Conservation (phyloP, 2,113 vertebrate species). For the Ophiodon elongatus region DNA sequence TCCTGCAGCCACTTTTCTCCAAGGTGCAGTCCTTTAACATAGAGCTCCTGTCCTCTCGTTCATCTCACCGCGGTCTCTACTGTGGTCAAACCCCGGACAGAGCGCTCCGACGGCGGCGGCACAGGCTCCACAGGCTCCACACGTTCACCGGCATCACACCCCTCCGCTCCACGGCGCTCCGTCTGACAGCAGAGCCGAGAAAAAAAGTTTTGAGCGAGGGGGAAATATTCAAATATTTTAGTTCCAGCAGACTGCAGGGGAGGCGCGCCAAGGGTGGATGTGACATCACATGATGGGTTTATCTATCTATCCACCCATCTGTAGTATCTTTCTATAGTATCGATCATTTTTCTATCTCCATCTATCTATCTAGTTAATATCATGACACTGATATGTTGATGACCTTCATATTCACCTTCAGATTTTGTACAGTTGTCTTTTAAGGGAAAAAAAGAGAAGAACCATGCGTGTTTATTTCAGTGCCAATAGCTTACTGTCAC, state of each 20-base stretch:
- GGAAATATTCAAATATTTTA: conserved; percentile 51
- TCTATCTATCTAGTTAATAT: conserved; percentile 3
- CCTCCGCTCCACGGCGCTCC: conserved; percentile 47
- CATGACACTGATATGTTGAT: background rate
- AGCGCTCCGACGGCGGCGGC: conserved; percentile 56
- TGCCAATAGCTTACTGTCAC: background rate
- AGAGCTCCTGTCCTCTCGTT: conserved; percentile 21
- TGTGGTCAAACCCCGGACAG: conserved; percentile 39
- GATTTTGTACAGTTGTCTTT: background rate
- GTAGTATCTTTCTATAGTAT: background rate
- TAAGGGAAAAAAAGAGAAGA: too few relatives aligned
- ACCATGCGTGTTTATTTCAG: background rate
- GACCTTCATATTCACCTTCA: conserved; percentile 25
- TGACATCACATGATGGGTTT: conserved; percentile 56
- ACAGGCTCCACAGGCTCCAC: conserved; percentile 30
- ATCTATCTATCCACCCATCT: conserved; percentile 19
- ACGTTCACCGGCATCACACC: conserved; percentile 68
- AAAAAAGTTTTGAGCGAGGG: conserved; percentile 66
- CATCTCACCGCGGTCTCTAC: conserved; percentile 14
- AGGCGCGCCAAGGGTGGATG: conserved; percentile 44
- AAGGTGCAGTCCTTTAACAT: conserved; percentile 61
- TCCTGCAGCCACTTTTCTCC: conserved; percentile 78
- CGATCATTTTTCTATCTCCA: conserved; percentile 1
- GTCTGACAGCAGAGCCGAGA: conserved; percentile 39
- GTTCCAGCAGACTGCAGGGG: conserved; percentile 64